Base-by-base conservation (phyloP, 1,140 invertebrate genomes). In the Pachypeltis micranthus region DNA sequence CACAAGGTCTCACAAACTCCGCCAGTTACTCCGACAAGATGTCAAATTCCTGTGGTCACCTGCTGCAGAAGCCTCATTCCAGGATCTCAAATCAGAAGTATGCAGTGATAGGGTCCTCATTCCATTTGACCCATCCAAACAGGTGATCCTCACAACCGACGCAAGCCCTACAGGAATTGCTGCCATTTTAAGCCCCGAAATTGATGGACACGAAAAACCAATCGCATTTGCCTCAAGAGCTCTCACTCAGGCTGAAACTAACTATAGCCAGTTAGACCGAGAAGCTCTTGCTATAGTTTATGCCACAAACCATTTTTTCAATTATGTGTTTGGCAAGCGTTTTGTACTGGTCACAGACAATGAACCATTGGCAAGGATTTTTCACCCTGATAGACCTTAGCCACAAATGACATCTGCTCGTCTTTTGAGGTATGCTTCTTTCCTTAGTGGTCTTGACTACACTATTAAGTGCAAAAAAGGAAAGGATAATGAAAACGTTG, bases 251-350 rank as follows among this genome's bases (percentile, higher is more conserved):
- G 54, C 61, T 21, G 47, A 63, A 47, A 4, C 26, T 63, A 74
- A 74, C 44, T 78, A 77, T 63, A 47, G 69, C 27, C 70, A 76
- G 60, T 71, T 75, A n/a, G 77, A 81, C 51, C 72, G 74, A 59
- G 78, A 81, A 70, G 75, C 44, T 1, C 16, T 78, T 1, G 71
- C 73, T 2, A 72, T 79, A 12, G 61, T 78, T 19, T 75, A 69
- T 65, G 72, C 21, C 65, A 21, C 62, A 72, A 51, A 68, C 70
- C 72, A 67, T 75, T 69, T 79, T 72, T 70, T 70, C 74, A 54
- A 67, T 73, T 67, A 63, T 34, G 19, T 67, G 4, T 65, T 57
- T 58, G 57, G 60, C 2, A 23, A 27, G 21, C 34, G 61, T 27
- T 65, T 67, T 57, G 47, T 25, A 12, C 21, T 67, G 12, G 29